These are phyloP conservation scores for Pristionchus fissidentatus DNA, from an alignment of 2,888 invertebrate species.

Conservation along the genomic window DNA sequence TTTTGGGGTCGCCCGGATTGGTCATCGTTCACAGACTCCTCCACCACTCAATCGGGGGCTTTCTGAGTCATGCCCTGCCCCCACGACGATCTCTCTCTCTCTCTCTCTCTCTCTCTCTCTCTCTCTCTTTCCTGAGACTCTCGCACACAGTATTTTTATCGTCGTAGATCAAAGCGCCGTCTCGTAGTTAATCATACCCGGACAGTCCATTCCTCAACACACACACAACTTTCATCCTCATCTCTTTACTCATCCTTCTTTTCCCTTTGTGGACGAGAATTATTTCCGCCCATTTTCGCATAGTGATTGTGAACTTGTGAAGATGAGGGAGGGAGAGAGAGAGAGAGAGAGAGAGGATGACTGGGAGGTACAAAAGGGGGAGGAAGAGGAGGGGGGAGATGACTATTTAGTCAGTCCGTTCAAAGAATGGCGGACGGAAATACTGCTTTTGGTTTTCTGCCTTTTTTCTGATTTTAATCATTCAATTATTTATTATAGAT, in stretches of 20 bases:
- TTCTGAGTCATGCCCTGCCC: not conserved
- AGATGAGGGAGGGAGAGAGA: too few relatives aligned
- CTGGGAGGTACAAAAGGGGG: constrained; percentile 5
- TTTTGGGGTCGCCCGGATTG: not conserved
- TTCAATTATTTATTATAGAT: too few relatives aligned
- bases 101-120: not conserved
- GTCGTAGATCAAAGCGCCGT: constrained; percentile 3
- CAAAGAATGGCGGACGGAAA: too few relatives aligned
- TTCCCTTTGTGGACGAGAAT: not conserved
- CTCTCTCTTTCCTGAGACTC: not conserved
- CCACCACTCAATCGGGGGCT: not conserved
- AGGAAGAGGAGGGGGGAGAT: not conserved
- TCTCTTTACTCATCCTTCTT: constrained; percentile 17
- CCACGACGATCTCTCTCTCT: not conserved
- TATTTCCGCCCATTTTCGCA: constrained; percentile 5
- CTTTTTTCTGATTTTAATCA: not conserved
- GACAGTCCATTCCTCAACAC: not conserved
- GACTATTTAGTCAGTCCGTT: not conserved
- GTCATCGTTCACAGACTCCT: constrained; percentile 31
- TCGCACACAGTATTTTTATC: constrained; percentile 3
- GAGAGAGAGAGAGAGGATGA: too few relatives aligned
- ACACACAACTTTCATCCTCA: too few relatives aligned
- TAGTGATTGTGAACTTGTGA: not conserved
- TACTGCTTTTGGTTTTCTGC: not conserved
- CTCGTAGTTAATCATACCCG: constrained; percentile 28